A percentile compares a stretch with the other conserved stretches of the same genome.
phyloP scores from a whole-genome alignment of 1,140 invertebrate genomes.

The Dermatophagoides farinae region DNA sequence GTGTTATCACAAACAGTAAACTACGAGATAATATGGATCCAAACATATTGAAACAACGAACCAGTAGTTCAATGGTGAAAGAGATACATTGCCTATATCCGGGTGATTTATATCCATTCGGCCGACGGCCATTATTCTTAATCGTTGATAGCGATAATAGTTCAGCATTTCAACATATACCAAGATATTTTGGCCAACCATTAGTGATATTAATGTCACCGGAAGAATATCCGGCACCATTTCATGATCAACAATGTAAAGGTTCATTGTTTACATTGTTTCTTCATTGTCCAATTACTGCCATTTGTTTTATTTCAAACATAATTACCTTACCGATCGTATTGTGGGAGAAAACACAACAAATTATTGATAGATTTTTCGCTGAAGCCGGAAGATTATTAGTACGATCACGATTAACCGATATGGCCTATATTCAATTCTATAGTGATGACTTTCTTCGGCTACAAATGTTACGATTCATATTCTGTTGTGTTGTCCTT shows the following conservation, averaged over 20 bases:
- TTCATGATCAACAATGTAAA: slow-evolving; percentile 70
- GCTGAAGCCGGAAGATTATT: slow-evolving; percentile 64
- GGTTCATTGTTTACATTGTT: slow-evolving; percentile 86
- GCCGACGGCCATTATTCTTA: slow-evolving; percentile 71
- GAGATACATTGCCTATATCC: slow-evolving; percentile 46
- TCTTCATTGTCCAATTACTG: slow-evolving; percentile 76
- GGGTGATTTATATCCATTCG: slow-evolving; percentile 75
- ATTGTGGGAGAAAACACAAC: slow-evolving; percentile 74
- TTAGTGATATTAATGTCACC: slow-evolving; percentile 82
- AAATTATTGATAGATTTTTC: slow-evolving; percentile 67
- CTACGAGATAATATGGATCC: neutral
- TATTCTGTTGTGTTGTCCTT: slow-evolving; percentile 76
- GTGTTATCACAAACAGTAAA: slow-evolving; percentile 51
- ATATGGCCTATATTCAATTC: slow-evolving; percentile 59
- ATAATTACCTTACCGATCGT: slow-evolving; percentile 60
- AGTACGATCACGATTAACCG: slow-evolving; percentile 53
- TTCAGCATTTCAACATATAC: slow-evolving; percentile 76
- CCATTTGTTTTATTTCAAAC: slow-evolving; percentile 77
- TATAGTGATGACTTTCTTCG: slow-evolving; percentile 84
- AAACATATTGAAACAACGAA: neutral
- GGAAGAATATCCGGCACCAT: slow-evolving; percentile 57
- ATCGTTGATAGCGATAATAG: slow-evolving; percentile 89
- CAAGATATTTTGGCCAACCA: slow-evolving; percentile 81
- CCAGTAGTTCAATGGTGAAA: neutral
- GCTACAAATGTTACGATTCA: slow-evolving; percentile 60